These are phyloP conservation scores for Cassiopea andromeda DNA, from an alignment of 30 jellyfish, hydroid and myxozoan genomes.

Conservation along the genomic window DNA sequence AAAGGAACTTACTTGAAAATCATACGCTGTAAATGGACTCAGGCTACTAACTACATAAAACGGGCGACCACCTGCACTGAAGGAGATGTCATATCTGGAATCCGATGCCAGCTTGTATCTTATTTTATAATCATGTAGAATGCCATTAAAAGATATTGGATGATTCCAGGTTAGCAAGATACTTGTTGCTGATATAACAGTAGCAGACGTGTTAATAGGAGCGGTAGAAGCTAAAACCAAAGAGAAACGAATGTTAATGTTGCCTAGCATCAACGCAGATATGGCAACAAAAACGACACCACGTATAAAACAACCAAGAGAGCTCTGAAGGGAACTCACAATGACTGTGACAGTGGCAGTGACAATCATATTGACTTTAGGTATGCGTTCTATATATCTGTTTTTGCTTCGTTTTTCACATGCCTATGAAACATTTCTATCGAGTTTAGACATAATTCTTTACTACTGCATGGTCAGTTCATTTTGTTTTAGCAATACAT, in stretches of 20 bases:
- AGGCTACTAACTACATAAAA: neutral
- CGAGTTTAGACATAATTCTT: neutral
- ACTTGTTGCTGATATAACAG: conserved; percentile 32
- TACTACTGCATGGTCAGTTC: neutral
- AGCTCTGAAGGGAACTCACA: too few relatives aligned
- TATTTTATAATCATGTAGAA: conserved; percentile 53
- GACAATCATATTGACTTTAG: too few relatives aligned
- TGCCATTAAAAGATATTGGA: conserved; percentile 68
- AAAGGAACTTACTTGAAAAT: conserved; percentile 17
- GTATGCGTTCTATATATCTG: too few relatives aligned
- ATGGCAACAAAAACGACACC: too few relatives aligned
- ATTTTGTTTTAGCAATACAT: too few relatives aligned
- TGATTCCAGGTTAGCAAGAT: conserved; percentile 45
- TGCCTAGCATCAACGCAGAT: neutral
- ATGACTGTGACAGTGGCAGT: too few relatives aligned
- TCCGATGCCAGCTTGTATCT: conserved; percentile 24
- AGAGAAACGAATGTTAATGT: neutral
- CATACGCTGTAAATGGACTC: conserved; percentile 20
- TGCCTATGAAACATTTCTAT: neutral
- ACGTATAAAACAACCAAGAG: too few relatives aligned
- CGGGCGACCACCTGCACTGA: conserved; percentile 12
- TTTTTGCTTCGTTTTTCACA: too few relatives aligned
- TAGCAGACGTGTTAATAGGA: conserved; percentile 30
- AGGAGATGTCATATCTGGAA: neutral
- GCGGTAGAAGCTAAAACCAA: conserved; percentile 42